Evolutionary conservation across 2,113 vertebrate species (phyloP), one percentile per base, ranked within the genome.

Genomic region (Perca fluviatilis): DNA sequence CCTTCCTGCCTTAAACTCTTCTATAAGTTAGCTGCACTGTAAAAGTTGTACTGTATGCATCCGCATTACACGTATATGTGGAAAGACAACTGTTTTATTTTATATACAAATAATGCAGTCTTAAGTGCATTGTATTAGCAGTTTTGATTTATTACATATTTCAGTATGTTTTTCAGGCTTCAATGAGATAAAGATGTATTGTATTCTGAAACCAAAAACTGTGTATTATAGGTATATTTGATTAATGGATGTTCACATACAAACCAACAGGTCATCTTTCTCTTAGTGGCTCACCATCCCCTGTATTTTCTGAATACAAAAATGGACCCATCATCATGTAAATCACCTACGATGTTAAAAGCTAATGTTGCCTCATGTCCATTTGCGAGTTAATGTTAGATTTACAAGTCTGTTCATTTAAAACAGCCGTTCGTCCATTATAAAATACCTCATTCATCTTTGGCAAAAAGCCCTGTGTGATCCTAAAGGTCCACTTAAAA

Each of bases 221-320:
- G 47, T 65, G 23, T n/a, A 54, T 87, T 83, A 53, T 9, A 67
- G 47, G 18, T 56, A 47, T 54, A 58, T 85, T 86, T 89, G 79
- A 91, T 85, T 76, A 86, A 91, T 91, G 85, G 74, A 18, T 56
- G 8, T n/a, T 83, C 60, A 40, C 54, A 86, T 79, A 68, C 25
- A 77, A 76, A 68, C 46, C 14, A 79, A 43, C 64, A 66, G 85
- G 66, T 67, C 79, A 81, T 89, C 79, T 62, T 80, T 83, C 82
- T 86, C 66, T 70, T 64, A 19, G 63, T 62, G 78, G 54, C 50
- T 80, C 25, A 40, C 47, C 64, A 61, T 33, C 68, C 61, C 1
- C 27, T 76, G 67, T 85, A 72, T 81, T 91, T 74, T 80, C 11
- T 46, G 56, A 79, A 86, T 83, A 10, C 40, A 83, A 74, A 82